Conservation (phyloP, 2,113 vertebrate genomes). For the Campylomormyrus tamandua region DNA sequence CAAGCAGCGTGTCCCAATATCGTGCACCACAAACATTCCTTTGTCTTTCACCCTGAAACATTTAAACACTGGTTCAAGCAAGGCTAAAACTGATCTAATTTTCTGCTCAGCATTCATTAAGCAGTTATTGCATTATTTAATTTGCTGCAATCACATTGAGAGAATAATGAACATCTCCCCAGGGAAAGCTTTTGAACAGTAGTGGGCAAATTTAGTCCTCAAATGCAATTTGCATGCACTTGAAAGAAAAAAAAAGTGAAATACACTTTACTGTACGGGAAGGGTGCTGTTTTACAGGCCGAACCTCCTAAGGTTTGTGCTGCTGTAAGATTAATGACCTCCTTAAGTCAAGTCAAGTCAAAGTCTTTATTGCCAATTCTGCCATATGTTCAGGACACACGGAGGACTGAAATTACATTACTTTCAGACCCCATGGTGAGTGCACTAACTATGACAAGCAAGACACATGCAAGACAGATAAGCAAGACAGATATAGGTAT, state of each 20-base stretch:
- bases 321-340: neutral
- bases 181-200: slow-evolving; percentile 53
- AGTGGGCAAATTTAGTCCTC: slow-evolving; percentile 44
- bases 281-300: neutral
- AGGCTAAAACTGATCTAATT: slow-evolving; percentile 69
- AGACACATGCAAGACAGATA: no score
- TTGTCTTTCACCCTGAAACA: slow-evolving; percentile 52
- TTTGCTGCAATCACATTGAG: slow-evolving; percentile 63
- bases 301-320: neutral
- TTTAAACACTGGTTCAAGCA: slow-evolving; percentile 55
- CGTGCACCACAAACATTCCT: slow-evolving; percentile 47
- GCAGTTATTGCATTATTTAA: slow-evolving; percentile 71
- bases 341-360: neutral
- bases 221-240: slow-evolving; percentile 43
- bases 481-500: no score
- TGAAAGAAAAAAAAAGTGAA: neutral
- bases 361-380: no score
- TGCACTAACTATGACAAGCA: no score
- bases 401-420: no score
- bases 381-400: no score
- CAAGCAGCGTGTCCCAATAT: slow-evolving; percentile 33
- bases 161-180: slow-evolving; percentile 47
- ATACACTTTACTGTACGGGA: slow-evolving; percentile 14
- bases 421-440: no score
- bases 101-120: slow-evolving; percentile 71